Evolutionary conservation across 2,113 vertebrate genomes (phyloP).

Genomic region (Cygnus atratus): DNA sequence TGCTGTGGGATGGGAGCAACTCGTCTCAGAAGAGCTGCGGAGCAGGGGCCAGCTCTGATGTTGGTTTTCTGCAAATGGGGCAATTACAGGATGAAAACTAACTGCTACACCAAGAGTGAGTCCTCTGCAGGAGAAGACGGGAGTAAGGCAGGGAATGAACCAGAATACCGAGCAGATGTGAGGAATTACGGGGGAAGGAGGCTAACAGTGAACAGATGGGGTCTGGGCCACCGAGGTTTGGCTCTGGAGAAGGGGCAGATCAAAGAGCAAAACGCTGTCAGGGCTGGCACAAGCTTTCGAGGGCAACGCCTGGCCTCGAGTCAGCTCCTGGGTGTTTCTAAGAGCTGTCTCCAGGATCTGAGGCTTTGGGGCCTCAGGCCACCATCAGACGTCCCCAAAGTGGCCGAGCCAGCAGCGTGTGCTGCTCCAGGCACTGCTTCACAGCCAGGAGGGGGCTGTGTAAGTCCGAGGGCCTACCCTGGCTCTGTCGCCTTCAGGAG

Average conservation of each 20-base stretch:
- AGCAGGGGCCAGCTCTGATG: not conserved
- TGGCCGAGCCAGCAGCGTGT: not conserved
- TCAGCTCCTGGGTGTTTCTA: not conserved
- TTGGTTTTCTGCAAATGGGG: not conserved
- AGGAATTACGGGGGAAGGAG: not conserved
- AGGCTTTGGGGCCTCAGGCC: not conserved
- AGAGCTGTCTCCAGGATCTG: not conserved
- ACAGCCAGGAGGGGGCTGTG: slow-evolving; percentile 32
- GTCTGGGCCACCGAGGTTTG: not conserved
- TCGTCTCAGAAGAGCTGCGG: accelerated
- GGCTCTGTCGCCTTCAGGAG: not conserved
- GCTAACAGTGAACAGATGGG: not conserved
- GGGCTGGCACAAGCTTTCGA: not conserved
- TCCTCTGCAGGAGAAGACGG: not conserved
- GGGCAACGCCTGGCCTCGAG: not conserved
- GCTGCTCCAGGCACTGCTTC: not conserved
- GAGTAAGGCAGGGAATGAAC: not conserved
- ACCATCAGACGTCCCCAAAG: not conserved
- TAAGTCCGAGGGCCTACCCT: not conserved
- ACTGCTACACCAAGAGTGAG: not conserved
- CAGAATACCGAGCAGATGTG: not conserved
- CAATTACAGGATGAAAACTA: not conserved
- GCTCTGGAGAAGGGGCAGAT: not conserved
- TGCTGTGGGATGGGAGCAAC: not conserved
- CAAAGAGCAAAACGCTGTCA: not conserved